A percentile compares a stretch with the other conserved stretches of the same genome.
Evolutionary conservation across 2,797 vertebrate species (phyloP).

Genomic region (Limnodromus scolopaceus): DNA sequence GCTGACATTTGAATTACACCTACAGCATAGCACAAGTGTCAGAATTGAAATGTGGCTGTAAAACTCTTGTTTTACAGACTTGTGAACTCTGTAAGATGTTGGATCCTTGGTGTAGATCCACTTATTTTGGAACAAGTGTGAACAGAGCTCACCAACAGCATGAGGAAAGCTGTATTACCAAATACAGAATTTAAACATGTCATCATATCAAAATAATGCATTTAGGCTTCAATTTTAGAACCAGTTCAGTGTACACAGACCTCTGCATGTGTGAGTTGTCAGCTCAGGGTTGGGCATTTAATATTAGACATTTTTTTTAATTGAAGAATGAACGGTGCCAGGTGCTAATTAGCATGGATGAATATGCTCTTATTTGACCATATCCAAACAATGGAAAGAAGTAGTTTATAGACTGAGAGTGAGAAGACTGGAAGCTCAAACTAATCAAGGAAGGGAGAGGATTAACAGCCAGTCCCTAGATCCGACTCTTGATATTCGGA

Average conservation of each 20-base stretch:
- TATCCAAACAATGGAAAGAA: not conserved
- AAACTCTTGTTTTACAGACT: not conserved
- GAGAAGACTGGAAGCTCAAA: constrained; percentile 16
- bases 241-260: not conserved
- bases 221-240: not conserved
- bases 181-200: not conserved
- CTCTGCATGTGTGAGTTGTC: not conserved
- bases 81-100: not conserved
- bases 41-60: not conserved
- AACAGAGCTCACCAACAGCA: not conserved
- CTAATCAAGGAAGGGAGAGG: not conserved
- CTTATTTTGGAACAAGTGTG: not conserved
- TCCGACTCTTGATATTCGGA: constrained; percentile 11
- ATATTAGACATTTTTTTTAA: not conserved
- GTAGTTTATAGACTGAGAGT: not conserved
- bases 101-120: not conserved
- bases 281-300: not conserved
- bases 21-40: not conserved
- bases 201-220: not conserved
- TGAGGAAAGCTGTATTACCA: not conserved
- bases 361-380: not conserved
- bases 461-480: constrained; percentile 26
- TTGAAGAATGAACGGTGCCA: constrained; percentile 1
- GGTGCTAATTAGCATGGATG: not conserved
- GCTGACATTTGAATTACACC: constrained; percentile 34